A percentile compares a stretch with the other conserved stretches of the same genome.
Conservation (phyloP, 37 sponge, comb jelly and placozoan genomes). For the Cliona cf. orientalis region DNA sequence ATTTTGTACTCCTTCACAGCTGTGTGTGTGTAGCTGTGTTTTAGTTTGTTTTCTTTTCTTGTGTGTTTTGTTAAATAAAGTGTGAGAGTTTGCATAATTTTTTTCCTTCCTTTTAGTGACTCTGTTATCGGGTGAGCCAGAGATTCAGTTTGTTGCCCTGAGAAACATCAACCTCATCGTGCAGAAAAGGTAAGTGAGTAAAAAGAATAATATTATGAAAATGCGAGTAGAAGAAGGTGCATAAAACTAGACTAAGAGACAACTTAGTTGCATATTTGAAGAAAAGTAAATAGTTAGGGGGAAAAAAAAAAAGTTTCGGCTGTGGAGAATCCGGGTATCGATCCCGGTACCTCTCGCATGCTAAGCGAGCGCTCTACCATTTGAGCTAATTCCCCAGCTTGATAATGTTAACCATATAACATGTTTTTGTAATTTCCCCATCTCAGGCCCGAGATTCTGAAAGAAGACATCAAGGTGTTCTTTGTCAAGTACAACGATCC, state of each 20-base stretch:
- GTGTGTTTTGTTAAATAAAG: neutral
- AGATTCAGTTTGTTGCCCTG: constrained; percentile 98
- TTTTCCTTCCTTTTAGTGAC: constrained; percentile 59
- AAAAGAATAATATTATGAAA: constrained; percentile 33
- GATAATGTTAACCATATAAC: neutral
- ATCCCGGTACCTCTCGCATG: constrained; percentile 49
- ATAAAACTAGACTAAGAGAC: too few relatives aligned
- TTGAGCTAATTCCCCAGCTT: constrained; percentile 53
- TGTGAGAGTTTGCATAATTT: neutral
- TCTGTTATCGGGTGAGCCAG: constrained; percentile 93
- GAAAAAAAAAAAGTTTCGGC: too few relatives aligned
- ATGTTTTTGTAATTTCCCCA: neutral
- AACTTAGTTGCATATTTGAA: too few relatives aligned
- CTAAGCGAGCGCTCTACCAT: constrained; percentile 31
- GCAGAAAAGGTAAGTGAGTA: constrained; percentile 82
- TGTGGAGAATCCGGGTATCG: too few relatives aligned
- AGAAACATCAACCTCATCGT: constrained; percentile 98
- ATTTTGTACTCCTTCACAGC: neutral
- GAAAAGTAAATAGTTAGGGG: too few relatives aligned
- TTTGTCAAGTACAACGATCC: constrained; percentile 99
- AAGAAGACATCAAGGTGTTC: constrained; percentile 98
- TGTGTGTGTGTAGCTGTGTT: constrained; percentile 1
- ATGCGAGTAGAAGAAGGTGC: constrained; percentile 47
- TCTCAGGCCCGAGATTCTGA: constrained; percentile 86
- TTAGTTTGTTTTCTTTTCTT: neutral